phyloP scores from a whole-genome alignment of 2,113 vertebrate species.

The Laticauda laticaudata region DNA sequence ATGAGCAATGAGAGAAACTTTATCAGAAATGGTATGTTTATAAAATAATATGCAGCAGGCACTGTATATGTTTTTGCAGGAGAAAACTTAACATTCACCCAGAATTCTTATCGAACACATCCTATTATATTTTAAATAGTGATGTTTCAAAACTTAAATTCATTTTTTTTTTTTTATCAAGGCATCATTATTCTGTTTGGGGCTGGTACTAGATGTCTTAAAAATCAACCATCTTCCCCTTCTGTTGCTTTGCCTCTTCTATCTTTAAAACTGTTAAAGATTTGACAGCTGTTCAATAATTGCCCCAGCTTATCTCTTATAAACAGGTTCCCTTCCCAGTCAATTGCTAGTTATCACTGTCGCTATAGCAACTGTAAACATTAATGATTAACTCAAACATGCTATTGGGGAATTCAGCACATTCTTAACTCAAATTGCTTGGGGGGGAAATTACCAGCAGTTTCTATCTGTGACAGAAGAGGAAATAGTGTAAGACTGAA shows the following conservation, averaged over 20 bases:
- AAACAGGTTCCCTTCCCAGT: conserved; percentile 54
- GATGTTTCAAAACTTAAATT: not conserved
- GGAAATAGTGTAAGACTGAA: conserved; percentile 36
- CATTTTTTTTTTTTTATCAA: not conserved
- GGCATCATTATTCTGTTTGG: not conserved
- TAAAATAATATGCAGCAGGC: not conserved
- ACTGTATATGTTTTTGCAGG: not conserved
- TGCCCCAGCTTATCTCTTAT: conserved; percentile 61
- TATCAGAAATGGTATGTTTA: not conserved
- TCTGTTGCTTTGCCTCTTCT: conserved; percentile 39
- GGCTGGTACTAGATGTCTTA: not conserved
- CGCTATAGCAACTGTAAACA: conserved; percentile 52
- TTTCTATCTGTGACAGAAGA: conserved; percentile 42
- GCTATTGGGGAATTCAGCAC: conserved; percentile 26
- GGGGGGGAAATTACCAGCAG: conserved; percentile 39
- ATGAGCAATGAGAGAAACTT: not conserved
- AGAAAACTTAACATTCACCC: not conserved
- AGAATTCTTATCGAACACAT: not conserved
- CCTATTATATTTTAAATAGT: not conserved
- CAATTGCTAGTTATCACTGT: conserved; percentile 34
- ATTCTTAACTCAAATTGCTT: conserved; percentile 42
- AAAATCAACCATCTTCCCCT: conserved; percentile 34
- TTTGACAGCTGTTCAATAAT: conserved; percentile 63
- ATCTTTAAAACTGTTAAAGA: conserved; percentile 33
- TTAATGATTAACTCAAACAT: conserved; percentile 13